These are phyloP conservation scores for Torymus auratus DNA, from an alignment of 2,888 invertebrate species.

Conservation along the genomic window DNA sequence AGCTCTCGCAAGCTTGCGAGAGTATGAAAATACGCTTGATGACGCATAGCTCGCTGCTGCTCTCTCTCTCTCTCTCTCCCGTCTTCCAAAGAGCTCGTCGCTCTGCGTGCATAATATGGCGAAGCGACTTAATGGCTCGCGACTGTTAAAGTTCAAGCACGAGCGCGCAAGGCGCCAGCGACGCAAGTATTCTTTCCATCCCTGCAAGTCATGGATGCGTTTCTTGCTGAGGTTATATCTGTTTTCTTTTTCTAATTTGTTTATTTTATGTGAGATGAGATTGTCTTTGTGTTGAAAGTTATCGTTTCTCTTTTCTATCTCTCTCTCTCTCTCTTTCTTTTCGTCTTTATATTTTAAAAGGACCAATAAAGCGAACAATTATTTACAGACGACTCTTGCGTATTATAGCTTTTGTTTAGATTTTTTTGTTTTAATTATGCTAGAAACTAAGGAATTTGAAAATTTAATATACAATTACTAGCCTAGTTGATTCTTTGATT, in stretches of 20 bases:
- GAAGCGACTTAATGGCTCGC: conserved; percentile 71
- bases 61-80: neutral
- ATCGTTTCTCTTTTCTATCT: neutral
- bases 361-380: conserved; percentile 47
- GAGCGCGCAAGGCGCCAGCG: conserved; percentile 59
- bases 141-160: conserved; percentile 67
- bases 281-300: conserved; percentile 24
- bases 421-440: conserved; percentile 26
- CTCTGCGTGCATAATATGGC: conserved; percentile 64
- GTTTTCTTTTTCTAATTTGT: neutral
- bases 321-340: neutral
- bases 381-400: conserved; percentile 51
- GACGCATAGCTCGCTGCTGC: conserved; percentile 41
- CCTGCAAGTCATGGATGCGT: too few relatives aligned
- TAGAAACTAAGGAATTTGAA: conserved; percentile 39
- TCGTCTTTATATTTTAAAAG: conserved; percentile 32
- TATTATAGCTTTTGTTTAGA: conserved; percentile 16
- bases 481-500: conserved; percentile 12
- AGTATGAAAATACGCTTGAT: conserved; percentile 55
- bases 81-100: neutral
- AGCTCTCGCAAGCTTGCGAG: neutral
- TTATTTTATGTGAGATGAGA: conserved; percentile 18
- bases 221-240: too few relatives aligned
- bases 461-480: conserved; percentile 53
- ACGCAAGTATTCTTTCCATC: too few relatives aligned